A percentile compares a stretch with the other conserved stretches of the same genome.
Conservation (phyloP, 2,113 vertebrate genomes). For the Clarias magur region DNA sequence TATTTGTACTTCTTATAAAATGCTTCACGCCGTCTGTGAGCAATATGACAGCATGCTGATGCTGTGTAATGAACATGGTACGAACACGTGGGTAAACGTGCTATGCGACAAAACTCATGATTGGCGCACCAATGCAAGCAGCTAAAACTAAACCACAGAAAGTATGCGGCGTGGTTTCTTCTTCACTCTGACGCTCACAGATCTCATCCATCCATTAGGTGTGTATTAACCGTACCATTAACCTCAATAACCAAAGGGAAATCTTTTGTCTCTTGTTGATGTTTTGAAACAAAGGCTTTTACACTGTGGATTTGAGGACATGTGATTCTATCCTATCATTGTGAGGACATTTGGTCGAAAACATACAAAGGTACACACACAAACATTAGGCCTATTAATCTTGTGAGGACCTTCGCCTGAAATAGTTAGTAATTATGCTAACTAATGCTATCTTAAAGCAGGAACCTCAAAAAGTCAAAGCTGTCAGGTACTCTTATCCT, state of each 20-base stretch:
- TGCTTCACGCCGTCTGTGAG: not conserved
- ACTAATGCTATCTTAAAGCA: too few species aligned
- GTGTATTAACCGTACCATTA: not conserved
- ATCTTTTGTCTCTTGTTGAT: not conserved
- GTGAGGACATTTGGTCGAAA: not conserved
- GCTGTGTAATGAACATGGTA: not conserved
- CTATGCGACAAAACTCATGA: not conserved
- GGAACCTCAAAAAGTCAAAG: not conserved
- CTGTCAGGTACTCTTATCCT: not conserved
- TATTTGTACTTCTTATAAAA: not conserved
- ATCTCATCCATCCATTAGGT: not conserved
- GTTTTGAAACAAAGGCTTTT: not conserved
- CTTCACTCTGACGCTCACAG: not conserved
- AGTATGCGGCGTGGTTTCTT: not conserved
- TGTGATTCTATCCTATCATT: not conserved
- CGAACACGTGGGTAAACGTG: not conserved
- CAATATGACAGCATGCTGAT: not conserved
- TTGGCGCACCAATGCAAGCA: not conserved
- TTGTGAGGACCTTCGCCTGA: not conserved
- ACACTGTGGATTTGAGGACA: not conserved
- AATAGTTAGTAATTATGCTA: too few species aligned
- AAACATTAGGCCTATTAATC: not conserved
- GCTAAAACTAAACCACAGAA: slow-evolving; percentile 8
- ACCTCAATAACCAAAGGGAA: slow-evolving; percentile 4
- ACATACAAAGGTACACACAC: not conserved